phyloP scores from a whole-genome alignment of 2,113 vertebrate genomes.

The Aspidoscelis tigris region DNA sequence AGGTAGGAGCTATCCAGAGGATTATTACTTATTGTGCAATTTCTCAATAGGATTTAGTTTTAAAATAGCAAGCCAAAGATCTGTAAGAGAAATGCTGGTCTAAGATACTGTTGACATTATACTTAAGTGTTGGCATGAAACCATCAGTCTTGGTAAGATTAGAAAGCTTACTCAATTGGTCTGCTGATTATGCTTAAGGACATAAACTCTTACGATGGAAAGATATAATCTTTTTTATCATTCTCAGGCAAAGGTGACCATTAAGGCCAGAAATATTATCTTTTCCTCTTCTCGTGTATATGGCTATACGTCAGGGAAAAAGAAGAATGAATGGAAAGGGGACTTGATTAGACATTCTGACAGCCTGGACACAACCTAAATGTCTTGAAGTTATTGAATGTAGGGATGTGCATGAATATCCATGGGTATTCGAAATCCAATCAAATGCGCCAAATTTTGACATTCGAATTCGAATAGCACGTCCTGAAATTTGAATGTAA shows the following conservation, averaged over 20 bases:
- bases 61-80: conserved; percentile 36
- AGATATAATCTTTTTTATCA: background rate
- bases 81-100: conserved; percentile 41
- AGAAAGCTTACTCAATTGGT: conserved; percentile 7
- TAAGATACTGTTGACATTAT: conserved; percentile 35
- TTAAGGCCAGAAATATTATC: conserved; percentile 21
- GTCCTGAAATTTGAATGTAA: no score
- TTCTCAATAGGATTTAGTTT: conserved; percentile 54
- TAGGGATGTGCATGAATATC: no score
- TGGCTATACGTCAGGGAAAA: background rate
- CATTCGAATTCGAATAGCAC: no score
- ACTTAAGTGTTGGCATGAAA: conserved; percentile 24
- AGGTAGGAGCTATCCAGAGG: conserved; percentile 40
- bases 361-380: background rate
- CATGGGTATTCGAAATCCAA: no score
- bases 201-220: conserved; percentile 9
- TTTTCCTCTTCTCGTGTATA: background rate
- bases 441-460: no score
- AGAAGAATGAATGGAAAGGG: background rate
- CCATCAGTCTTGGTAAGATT: background rate
- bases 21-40: conserved; percentile 49
- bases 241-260: background rate
- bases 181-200: conserved; percentile 7
- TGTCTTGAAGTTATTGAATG: background rate
- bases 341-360: background rate